phyloP scores from a whole-genome alignment of 2,113 vertebrate species.

The Cyanoderma ruficeps region DNA sequence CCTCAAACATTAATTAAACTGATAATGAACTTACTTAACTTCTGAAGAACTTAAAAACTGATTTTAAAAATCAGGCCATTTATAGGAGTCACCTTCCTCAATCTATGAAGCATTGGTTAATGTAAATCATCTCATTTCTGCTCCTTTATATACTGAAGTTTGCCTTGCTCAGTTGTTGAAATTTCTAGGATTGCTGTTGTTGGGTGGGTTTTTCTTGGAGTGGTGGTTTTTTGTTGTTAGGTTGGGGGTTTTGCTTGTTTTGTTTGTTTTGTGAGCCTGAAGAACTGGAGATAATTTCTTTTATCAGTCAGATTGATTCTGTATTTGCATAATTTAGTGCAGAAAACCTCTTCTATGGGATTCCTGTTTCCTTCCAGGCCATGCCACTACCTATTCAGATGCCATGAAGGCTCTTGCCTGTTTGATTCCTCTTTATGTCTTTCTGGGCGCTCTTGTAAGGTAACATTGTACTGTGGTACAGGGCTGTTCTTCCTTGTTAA shows the following conservation, averaged over 20 bases:
- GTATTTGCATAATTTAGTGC: neutral
- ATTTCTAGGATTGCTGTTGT: neutral
- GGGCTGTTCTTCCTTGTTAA: neutral
- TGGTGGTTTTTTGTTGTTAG: neutral
- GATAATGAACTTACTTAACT: neutral
- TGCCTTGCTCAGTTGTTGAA: neutral
- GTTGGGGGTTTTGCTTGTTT: neutral
- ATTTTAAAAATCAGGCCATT: neutral
- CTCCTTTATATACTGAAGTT: neutral
- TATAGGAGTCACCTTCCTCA: neutral
- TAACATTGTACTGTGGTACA: neutral
- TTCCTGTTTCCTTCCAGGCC: neutral
- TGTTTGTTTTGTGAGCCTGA: neutral
- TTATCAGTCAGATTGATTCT: neutral
- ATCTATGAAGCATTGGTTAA: neutral
- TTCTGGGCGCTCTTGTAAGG: neutral
- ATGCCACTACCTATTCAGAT: neutral
- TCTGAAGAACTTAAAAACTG: neutral
- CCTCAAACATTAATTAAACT: neutral
- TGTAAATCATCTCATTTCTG: neutral
- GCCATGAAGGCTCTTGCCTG: neutral
- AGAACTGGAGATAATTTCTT: neutral
- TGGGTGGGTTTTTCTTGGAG: neutral
- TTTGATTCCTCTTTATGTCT: neutral
- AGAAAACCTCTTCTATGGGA: neutral